Conservation (phyloP, 2,797 vertebrate genomes). For the Molossus molossus region DNA sequence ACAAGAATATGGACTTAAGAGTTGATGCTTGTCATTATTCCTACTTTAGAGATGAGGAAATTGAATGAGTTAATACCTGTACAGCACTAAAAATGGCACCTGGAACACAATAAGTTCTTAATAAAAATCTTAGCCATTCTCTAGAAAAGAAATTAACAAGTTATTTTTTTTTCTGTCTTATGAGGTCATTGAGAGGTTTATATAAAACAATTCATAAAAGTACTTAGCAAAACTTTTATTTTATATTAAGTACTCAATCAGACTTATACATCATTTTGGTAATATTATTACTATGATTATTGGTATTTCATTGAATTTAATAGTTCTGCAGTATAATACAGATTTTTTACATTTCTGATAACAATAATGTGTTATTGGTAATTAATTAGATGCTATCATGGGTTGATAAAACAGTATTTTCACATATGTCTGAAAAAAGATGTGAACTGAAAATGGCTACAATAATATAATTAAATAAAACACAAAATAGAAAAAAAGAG, state of each 20-base stretch:
- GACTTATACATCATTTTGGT: neutral
- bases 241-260: neutral
- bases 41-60: neutral
- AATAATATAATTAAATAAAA: neutral
- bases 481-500: neutral
- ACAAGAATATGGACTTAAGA: neutral
- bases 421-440: neutral
- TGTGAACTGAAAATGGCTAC: neutral
- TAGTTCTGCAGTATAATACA: neutral
- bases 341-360: slow-evolving; percentile 28
- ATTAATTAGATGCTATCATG: slow-evolving; percentile 28
- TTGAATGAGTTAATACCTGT: neutral
- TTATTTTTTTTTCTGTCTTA: slow-evolving; percentile 23
- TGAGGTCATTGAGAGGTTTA: neutral
- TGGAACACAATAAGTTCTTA: neutral
- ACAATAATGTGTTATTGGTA: neutral
- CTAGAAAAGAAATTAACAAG: neutral
- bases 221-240: neutral
- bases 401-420: neutral
- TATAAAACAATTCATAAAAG: neutral
- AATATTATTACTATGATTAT: neutral
- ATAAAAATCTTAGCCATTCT: slow-evolving; percentile 19
- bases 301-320: neutral
- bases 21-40: neutral
- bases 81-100: neutral